Percentiles rank a stretch among this genome's conserved stretches.
Evolutionary conservation across 2,888 invertebrate genomes (phyloP).

Genomic region (Campoletis raptor): DNA sequence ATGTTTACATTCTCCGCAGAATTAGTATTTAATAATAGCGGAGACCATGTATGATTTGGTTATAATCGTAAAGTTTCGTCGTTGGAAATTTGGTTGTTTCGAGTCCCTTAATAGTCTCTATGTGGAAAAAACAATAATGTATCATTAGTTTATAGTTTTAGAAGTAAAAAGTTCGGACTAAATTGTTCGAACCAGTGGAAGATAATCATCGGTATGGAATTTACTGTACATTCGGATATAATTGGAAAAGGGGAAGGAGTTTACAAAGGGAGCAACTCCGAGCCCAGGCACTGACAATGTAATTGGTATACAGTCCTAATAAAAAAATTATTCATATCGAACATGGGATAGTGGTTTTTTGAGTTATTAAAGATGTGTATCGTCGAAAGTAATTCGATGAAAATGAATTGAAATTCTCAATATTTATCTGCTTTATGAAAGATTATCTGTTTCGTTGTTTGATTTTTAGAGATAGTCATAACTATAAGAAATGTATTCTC

Average conservation of each 20-base stretch:
- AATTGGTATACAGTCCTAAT: neutral
- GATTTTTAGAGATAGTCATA: too few species aligned
- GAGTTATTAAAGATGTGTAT: neutral
- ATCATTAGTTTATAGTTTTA: neutral
- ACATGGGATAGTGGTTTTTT: neutral
- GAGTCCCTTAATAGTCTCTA: neutral
- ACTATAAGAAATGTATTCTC: too few species aligned
- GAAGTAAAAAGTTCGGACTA: neutral
- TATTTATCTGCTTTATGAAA: neutral
- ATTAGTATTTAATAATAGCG: conserved; percentile 1
- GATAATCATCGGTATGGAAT: neutral
- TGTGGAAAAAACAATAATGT: neutral
- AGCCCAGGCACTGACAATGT: neutral
- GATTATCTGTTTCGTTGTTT: too few species aligned
- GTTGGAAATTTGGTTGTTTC: neutral
- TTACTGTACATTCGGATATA: neutral
- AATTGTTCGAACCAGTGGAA: neutral
- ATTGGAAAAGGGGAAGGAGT: neutral
- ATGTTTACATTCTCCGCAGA: neutral
- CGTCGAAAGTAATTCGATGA: too few species aligned
- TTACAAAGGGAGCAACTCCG: neutral
- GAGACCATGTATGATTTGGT: neutral
- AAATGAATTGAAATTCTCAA: neutral
- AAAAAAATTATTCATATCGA: neutral
- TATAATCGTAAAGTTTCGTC: neutral